A percentile compares a stretch with the other conserved stretches of the same genome.
Conservation (phyloP, 2,113 vertebrate genomes). For the Athene cunicularia region DNA sequence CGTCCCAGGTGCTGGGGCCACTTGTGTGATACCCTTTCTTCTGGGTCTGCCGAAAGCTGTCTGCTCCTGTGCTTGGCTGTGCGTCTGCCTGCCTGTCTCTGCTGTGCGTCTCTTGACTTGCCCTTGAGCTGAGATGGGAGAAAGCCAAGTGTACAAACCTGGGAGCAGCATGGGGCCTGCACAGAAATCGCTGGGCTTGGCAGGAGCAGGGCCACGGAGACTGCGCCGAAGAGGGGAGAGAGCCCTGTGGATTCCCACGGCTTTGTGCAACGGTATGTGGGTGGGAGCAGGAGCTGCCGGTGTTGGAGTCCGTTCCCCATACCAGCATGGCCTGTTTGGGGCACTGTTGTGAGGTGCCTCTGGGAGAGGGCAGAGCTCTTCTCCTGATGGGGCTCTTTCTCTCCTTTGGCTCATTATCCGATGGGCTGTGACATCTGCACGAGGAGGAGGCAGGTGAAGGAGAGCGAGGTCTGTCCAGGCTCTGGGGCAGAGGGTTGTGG, state of each 20-base stretch:
- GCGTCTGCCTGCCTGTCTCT: not conserved
- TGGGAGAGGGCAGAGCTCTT: not conserved
- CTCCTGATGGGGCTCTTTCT: not conserved
- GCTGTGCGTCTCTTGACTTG: fast-evolving
- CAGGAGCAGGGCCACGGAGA: fast-evolving
- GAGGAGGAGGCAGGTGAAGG: not conserved
- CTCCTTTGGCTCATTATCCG: not conserved
- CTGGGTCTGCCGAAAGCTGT: fast-evolving
- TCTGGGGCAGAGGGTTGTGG: not conserved
- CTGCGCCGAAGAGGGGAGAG: fast-evolving
- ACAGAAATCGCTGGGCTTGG: not conserved
- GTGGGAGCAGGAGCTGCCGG: not conserved
- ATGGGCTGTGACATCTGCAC: not conserved
- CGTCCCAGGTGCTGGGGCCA: fast-evolving
- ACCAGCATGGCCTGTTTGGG: not conserved
- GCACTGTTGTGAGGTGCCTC: fast-evolving
- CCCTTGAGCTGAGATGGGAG: not conserved
- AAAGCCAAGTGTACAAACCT: fast-evolving
- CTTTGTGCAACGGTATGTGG: not conserved
- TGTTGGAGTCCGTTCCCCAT: fast-evolving
- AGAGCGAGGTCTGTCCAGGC: not conserved
- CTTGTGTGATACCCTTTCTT: not conserved
- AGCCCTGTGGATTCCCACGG: not conserved
- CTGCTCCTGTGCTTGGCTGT: not conserved
- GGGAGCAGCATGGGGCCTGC: fast-evolving